Evolutionary conservation across 2,888 invertebrate species (phyloP).

Genomic region (Sphaeridia pumilis): DNA sequence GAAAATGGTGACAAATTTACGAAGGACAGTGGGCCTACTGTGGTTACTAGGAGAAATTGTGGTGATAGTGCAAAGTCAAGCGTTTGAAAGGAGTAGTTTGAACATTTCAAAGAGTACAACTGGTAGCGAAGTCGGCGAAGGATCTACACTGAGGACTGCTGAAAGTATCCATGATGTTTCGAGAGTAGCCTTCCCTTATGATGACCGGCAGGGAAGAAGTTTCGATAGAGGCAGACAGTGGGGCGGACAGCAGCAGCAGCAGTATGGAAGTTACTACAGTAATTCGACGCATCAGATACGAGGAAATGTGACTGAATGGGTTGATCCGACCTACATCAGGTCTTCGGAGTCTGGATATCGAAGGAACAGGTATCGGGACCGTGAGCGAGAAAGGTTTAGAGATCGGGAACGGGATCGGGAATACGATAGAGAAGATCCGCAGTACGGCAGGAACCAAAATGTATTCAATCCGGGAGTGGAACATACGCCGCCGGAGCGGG

Average conservation of each 20-base stretch:
- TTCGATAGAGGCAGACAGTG: background rate
- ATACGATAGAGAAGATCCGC: constrained; percentile 4
- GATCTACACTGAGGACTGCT: too few relatives aligned
- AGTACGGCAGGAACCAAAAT: background rate
- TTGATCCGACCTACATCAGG: background rate
- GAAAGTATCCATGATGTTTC: too few relatives aligned
- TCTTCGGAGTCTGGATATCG: background rate
- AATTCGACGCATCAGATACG: constrained; percentile 9
- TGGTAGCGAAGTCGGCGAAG: too few relatives aligned
- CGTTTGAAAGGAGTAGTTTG: too few relatives aligned
- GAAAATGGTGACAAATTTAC: too few relatives aligned
- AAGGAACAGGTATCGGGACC: background rate
- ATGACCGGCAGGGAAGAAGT: background rate
- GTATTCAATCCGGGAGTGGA: background rate
- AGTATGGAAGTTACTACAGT: constrained; percentile 1
- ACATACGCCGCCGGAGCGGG: background rate
- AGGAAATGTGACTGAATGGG: constrained; percentile 8
- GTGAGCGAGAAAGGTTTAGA: constrained; percentile 10
- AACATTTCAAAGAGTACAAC: too few relatives aligned
- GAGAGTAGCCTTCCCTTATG: background rate
- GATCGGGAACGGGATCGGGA: constrained; percentile 3
- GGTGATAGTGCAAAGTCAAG: too few relatives aligned
- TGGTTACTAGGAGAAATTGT: too few relatives aligned
- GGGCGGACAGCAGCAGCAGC: too few relatives aligned
- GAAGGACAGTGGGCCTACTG: too few relatives aligned